Percentiles rank a stretch among this genome's conserved stretches.
Evolutionary conservation across 2,113 vertebrate genomes (phyloP).

Genomic region (Sialia sialis): DNA sequence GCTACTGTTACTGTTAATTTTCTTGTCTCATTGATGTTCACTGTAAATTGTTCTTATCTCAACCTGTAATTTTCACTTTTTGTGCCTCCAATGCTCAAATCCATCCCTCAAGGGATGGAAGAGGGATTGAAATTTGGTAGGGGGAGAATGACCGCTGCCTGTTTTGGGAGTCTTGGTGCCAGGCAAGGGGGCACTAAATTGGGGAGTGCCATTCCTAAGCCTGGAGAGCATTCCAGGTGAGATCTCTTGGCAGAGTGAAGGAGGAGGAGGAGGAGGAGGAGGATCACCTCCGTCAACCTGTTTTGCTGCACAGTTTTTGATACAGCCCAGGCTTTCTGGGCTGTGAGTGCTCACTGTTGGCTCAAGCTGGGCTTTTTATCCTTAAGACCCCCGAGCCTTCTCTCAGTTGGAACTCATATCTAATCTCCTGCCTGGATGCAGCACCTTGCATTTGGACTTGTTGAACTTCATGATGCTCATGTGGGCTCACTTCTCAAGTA

Average conservation of each 20-base stretch:
- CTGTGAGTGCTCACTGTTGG: neutral
- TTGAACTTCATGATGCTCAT: neutral
- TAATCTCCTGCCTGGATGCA: rapidly evolving
- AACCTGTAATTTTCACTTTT: neutral
- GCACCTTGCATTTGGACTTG: neutral
- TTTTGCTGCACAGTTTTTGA: rapidly evolving
- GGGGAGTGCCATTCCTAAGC: neutral
- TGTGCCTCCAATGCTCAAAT: neutral
- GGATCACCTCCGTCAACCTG: neutral
- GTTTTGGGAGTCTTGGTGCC: neutral
- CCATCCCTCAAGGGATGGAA: neutral
- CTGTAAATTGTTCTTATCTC: neutral
- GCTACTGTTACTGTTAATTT: neutral
- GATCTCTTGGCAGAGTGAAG: neutral
- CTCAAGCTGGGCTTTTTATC: neutral
- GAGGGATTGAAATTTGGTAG: neutral
- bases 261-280: too few species aligned
- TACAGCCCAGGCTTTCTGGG: neutral
- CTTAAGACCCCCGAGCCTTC: neutral
- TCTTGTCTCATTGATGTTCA: neutral
- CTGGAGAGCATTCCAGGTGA: neutral
- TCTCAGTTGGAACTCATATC: too few species aligned
- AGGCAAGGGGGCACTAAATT: neutral
- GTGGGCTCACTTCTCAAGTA: neutral
- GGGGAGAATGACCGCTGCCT: rapidly evolving